These are phyloP conservation scores for Catonia carolina DNA, from an alignment of 2,888 invertebrate genomes.

Conservation along the genomic window DNA sequence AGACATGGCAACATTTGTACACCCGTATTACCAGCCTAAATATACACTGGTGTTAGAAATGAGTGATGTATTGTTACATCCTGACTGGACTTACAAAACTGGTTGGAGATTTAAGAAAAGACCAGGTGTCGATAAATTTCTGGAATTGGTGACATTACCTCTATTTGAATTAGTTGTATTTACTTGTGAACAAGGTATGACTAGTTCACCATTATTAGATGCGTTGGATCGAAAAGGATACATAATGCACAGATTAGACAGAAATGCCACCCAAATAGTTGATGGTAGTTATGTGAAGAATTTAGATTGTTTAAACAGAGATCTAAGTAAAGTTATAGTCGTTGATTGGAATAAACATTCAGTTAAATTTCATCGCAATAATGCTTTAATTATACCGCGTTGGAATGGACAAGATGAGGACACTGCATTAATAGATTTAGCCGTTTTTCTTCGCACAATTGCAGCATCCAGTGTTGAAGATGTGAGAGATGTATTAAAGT, in stretches of 20 bases:
- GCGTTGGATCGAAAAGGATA: conserved; percentile 86
- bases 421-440: conserved; percentile 77
- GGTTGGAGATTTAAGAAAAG: conserved; percentile 99
- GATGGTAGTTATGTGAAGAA: conserved; percentile 94
- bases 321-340: conserved; percentile 82
- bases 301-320: conserved; percentile 73
- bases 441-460: conserved; percentile 87
- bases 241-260: conserved; percentile 84
- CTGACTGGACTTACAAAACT: conserved; percentile 93
- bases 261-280: conserved; percentile 93
- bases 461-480: conserved; percentile 86
- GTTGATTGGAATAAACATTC: conserved; percentile 90
- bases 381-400: conserved; percentile 75
- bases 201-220: conserved; percentile 73
- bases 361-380: conserved; percentile 81
- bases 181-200: conserved; percentile 91
- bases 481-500: conserved; percentile 85
- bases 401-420: conserved; percentile 95
- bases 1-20: conserved; percentile 79
- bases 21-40: conserved; percentile 89
- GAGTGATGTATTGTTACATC: conserved; percentile 57
- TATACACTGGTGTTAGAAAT: conserved; percentile 95
- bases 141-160: conserved; percentile 79
- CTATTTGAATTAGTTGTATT: conserved; percentile 94
- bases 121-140: conserved; percentile 90